phyloP scores from a whole-genome alignment of 2,888 invertebrate genomes.

The Sicus ferrugineus region DNA sequence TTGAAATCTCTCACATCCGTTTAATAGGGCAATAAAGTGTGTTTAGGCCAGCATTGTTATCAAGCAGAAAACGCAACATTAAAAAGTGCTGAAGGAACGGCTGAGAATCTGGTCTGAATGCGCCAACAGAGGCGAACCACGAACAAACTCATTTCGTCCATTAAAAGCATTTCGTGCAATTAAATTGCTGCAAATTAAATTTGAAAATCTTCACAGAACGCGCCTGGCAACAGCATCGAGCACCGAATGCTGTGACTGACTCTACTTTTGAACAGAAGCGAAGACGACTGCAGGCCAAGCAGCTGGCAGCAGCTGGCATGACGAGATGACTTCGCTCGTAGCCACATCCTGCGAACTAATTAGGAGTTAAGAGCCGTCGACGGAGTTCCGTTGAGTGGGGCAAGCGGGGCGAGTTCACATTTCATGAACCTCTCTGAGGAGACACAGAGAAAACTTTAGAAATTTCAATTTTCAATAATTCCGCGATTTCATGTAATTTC shows the following conservation, averaged over 20 bases:
- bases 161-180: conserved; percentile 22
- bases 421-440: neutral
- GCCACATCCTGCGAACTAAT: neutral
- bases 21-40: too few relatives aligned
- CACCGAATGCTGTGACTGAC: neutral
- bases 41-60: neutral
- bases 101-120: neutral
- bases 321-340: neutral
- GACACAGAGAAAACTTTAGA: neutral
- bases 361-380: too few relatives aligned
- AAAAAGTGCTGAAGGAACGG: too few relatives aligned
- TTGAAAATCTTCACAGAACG: neutral
- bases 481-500: too few relatives aligned
- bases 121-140: neutral
- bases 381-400: too few relatives aligned
- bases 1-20: too few relatives aligned
- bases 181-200: conserved; percentile 7
- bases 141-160: neutral
- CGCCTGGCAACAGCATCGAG: neutral
- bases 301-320: conserved; percentile 16
- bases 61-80: neutral
- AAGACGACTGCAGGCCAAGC: neutral
- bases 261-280: too few relatives aligned
- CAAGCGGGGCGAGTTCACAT: neutral
- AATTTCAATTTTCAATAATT: neutral